Evolutionary conservation across 2,888 invertebrate genomes (phyloP).

Genomic region (Kuschelorhynchus macadamiae): DNA sequence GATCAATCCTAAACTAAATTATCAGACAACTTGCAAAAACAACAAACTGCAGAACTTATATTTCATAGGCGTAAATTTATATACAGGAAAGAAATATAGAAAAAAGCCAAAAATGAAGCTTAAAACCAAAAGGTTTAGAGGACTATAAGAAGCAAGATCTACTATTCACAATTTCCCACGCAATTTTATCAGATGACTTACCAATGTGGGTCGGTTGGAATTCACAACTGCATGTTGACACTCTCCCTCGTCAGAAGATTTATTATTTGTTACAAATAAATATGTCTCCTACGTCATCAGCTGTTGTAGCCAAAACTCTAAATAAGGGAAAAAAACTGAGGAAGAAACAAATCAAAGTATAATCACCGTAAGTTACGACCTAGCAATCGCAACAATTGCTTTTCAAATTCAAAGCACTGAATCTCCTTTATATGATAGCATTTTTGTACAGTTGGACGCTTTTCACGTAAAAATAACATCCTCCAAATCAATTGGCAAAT

Average conservation of each 20-base stretch:
- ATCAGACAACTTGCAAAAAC: background rate
- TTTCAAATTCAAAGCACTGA: constrained; percentile 16
- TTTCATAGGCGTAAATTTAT: background rate
- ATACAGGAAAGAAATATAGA: background rate
- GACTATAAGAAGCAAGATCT: constrained; percentile 11
- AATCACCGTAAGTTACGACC: background rate
- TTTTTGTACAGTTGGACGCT: constrained; percentile 9
- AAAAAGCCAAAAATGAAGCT: constrained; percentile 14
- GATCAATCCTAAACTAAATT: constrained; percentile 1
- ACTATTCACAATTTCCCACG: constrained; percentile 5
- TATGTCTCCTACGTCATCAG: too few relatives aligned
- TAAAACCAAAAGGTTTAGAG: constrained; percentile 17
- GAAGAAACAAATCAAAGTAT: background rate
- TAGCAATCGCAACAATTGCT: constrained; percentile 5
- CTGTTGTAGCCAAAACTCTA: too few relatives aligned
- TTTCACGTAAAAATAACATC: constrained; percentile 9
- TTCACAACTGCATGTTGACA: too few relatives aligned
- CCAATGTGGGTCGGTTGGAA: too few relatives aligned
- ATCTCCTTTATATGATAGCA: constrained; percentile 18
- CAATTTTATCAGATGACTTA: too few relatives aligned
- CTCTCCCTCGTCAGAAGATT: too few relatives aligned
- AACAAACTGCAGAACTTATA: background rate
- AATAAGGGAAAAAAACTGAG: too few relatives aligned
- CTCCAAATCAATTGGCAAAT: constrained; percentile 14
- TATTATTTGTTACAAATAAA: too few relatives aligned